phyloP scores from a whole-genome alignment of 2,113 vertebrate genomes.

The Myiozetetes cayanensis region DNA sequence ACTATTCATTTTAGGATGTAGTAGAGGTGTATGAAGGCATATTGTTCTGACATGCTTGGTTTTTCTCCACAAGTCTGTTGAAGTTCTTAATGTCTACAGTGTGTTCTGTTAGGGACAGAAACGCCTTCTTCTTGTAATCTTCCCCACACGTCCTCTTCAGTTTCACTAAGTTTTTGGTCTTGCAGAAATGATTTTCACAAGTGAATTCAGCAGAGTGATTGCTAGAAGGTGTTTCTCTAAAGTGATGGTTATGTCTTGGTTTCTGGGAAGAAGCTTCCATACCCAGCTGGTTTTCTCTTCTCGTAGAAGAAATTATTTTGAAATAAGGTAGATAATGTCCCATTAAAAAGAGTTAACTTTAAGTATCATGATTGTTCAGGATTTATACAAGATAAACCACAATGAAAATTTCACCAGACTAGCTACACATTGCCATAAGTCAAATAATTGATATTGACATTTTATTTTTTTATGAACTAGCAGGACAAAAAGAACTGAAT shows the following conservation, averaged over 20 bases:
- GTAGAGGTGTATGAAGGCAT: not conserved
- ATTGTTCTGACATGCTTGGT: not conserved
- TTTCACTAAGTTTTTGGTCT: not conserved
- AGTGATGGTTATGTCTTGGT: not conserved
- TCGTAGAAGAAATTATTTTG: not conserved
- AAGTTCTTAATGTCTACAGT: not conserved
- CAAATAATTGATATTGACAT: not conserved
- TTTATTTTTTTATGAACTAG: not conserved
- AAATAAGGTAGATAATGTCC: not conserved
- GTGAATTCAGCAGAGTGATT: not conserved
- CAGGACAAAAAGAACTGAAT: not conserved
- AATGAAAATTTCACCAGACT: not conserved
- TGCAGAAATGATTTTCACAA: not conserved
- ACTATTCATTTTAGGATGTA: not conserved
- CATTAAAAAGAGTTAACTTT: not conserved
- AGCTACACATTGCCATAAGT: not conserved
- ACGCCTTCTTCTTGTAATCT: not conserved
- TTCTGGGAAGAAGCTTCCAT: not conserved
- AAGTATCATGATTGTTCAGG: not conserved
- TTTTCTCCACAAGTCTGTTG: not conserved
- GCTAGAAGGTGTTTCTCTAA: not conserved
- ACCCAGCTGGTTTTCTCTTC: not conserved
- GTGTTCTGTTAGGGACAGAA: not conserved
- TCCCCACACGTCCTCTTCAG: fast-evolving
- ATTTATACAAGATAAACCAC: not conserved